Evolutionary conservation across 2,797 vertebrate species (phyloP).

Genomic region (Aphelocoma californica): DNA sequence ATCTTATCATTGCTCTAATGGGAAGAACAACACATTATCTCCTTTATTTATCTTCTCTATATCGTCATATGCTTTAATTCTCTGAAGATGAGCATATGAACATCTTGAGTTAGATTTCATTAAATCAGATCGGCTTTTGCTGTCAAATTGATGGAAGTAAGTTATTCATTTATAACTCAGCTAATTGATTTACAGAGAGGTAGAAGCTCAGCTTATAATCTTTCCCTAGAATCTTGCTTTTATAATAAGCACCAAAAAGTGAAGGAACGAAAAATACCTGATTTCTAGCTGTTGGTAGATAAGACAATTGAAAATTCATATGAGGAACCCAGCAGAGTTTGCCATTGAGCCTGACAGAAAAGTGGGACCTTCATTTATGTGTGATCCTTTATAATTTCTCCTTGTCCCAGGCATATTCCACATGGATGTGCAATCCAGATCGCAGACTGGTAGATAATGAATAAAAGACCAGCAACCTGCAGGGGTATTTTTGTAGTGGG

Average conservation of each 20-base stretch:
- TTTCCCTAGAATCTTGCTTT: neutral
- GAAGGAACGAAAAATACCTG: neutral
- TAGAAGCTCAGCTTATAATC: slow-evolving; percentile 16
- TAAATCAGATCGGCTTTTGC: slow-evolving; percentile 45
- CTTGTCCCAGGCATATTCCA: neutral
- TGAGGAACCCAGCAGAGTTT: neutral
- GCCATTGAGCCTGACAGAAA: neutral
- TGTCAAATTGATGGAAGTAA: slow-evolving; percentile 57
- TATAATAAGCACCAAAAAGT: slow-evolving; percentile 1
- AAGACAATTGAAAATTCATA: neutral
- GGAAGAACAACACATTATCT: slow-evolving; percentile 50
- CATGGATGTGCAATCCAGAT: neutral
- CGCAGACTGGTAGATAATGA: neutral
- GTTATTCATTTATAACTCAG: slow-evolving; percentile 48
- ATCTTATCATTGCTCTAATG: slow-evolving; percentile 9
- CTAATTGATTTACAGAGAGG: slow-evolving; percentile 61
- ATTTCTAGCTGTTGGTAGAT: neutral
- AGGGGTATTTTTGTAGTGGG: neutral
- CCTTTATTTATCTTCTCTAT: slow-evolving; percentile 51
- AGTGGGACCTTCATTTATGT: neutral
- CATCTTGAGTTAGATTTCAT: slow-evolving; percentile 57
- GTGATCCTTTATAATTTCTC: neutral
- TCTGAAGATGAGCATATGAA: slow-evolving; percentile 15
- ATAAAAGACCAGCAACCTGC: neutral
- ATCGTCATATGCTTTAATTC: slow-evolving; percentile 45